A percentile compares a stretch with the other conserved stretches of the same genome.
phyloP scores from a whole-genome alignment of 2,888 invertebrate species.

The Drosophila setosimentum region DNA sequence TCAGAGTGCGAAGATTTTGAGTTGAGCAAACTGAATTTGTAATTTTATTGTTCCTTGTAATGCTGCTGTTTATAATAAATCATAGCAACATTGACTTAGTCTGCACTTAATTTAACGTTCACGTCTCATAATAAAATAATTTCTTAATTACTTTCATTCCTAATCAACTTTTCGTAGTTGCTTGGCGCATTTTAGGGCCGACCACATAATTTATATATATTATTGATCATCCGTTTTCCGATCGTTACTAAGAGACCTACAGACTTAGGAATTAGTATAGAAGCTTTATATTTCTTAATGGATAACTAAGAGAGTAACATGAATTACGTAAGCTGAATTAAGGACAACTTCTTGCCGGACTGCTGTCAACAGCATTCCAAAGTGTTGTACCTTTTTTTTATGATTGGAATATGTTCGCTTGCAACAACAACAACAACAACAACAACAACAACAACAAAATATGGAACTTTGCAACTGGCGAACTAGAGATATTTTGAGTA shows the following conservation, averaged over 20 bases:
- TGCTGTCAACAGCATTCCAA: neutral
- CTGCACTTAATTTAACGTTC: neutral
- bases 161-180: too few species aligned
- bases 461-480: too few species aligned
- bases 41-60: neutral
- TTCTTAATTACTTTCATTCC: too few species aligned
- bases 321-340: neutral
- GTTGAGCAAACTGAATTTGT: neutral
- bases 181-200: too few species aligned
- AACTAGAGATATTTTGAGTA: slow-evolving; percentile 16
- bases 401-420: neutral
- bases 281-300: too few species aligned
- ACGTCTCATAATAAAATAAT: neutral
- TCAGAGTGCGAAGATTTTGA: neutral
- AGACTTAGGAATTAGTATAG: neutral
- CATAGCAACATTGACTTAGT: neutral
- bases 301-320: neutral
- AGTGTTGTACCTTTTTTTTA: neutral
- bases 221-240: too few species aligned
- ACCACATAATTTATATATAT: too few species aligned
- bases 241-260: too few species aligned
- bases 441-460: too few species aligned
- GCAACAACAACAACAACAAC: too few species aligned
- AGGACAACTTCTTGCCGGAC: neutral
- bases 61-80: neutral